Base-by-base conservation (phyloP, 2,888 invertebrate genomes). In the Archips xylosteana region DNA sequence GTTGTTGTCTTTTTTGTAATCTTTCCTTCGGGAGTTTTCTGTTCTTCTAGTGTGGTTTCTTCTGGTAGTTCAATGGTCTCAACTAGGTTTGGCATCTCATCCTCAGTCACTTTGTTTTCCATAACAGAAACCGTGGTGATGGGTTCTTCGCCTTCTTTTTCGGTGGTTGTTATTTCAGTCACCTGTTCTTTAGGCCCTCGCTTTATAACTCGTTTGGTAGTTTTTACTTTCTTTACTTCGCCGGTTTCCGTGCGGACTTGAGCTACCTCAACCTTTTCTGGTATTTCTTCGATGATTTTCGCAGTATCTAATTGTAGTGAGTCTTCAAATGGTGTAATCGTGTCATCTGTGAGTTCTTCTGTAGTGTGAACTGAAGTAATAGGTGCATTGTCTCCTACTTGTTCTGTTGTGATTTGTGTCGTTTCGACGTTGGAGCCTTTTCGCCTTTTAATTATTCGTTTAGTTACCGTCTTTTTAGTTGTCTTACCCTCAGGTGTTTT, bases 321-420 rank as follows among this genome's bases (percentile, higher is more conserved):
- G 10, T 74, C 42, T 54, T 10, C 62, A 3, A 82, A 76, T 39
- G 80, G 82, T 72, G 78, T 79, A 13, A 68, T 65, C n/a, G 80
- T 78, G 66, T 85, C 83, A n/a, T 84, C 80, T 79, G 79, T 78
- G 75, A 86, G 77, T 77, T 89, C 80, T 73, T 89, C 89, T 78
- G 88, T 80, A 45, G 86, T 86, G 62, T 89, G 82, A 76, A 92
- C 87, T 6, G 90, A 78, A 70, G 89, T 83, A 81, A 92, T 80
- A 78, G 94, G 85, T 85, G 90, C 79, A 80, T 88, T 91, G 60
- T 92, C 90, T 75, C 92, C 90, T 82, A 94, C 92, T 80, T 94
- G 91, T 76, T 89, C 76, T 1, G 94, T 86, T 13, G 76, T 81
- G 81, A 89, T 80, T 71, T 89, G 72, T 5, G 94, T 87, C 6